Percentiles rank a stretch among this genome's conserved stretches.
These are phyloP conservation scores for Palaemon carinicauda DNA, from an alignment of 1,140 invertebrate species.

Conservation along the genomic window DNA sequence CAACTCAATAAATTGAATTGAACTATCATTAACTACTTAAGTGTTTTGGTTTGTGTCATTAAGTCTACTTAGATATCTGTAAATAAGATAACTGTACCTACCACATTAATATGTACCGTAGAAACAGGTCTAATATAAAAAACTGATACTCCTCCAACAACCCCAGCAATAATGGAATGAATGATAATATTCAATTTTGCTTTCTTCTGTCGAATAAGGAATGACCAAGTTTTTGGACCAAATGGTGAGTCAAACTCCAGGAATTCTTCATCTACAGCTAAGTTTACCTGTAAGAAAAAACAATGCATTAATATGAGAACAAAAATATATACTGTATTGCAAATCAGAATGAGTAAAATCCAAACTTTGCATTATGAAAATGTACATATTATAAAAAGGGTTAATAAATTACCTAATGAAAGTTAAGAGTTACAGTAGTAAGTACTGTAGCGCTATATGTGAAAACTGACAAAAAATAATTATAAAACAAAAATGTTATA, in stretches of 20 bases:
- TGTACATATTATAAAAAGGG: no score
- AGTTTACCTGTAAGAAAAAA: constrained; percentile 9
- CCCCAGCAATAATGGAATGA: constrained; percentile 3
- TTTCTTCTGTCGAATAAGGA: constrained; percentile 31
- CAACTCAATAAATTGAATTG: not conserved
- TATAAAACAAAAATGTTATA: no score
- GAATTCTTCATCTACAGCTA: constrained; percentile 36
- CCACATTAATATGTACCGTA: constrained; percentile 3
- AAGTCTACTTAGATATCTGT: not conserved
- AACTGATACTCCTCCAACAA: constrained; percentile 10
- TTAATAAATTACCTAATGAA: no score
- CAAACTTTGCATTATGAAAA: no score
- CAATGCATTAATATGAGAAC: no score
- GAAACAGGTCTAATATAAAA: constrained; percentile 27
- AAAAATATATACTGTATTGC: no score
- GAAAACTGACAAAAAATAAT: no score
- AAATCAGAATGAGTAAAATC: no score
- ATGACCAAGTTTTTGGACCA: constrained; percentile 40
- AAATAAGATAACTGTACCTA: not conserved
- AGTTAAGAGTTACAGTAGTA: no score
- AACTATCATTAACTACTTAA: not conserved
- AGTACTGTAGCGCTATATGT: no score
- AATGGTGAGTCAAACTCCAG: constrained; percentile 36
- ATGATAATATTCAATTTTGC: constrained; percentile 6
- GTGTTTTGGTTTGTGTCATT: not conserved